These are phyloP conservation scores for Stichodactyla helianthus DNA, from an alignment of 64 coral and sea anemone species.

Conservation along the genomic window DNA sequence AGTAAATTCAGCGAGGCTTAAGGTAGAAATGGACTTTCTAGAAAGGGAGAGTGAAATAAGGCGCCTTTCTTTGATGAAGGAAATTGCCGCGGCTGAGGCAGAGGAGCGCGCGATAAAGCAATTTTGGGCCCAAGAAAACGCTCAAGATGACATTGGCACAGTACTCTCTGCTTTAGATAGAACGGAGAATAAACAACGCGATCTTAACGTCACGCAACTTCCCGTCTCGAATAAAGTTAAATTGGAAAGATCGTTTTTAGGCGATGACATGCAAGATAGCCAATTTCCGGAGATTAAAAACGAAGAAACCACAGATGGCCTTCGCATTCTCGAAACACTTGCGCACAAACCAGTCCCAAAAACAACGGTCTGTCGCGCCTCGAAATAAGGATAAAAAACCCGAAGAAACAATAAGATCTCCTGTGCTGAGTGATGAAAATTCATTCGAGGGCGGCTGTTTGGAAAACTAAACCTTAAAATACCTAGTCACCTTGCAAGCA, in stretches of 20 bases:
- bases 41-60: slow-evolving; percentile 41
- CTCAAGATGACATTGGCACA: not conserved
- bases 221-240: not conserved
- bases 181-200: not conserved
- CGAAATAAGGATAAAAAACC: not conserved
- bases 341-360: not conserved
- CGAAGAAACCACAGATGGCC: not conserved
- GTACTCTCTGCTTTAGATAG: not conserved
- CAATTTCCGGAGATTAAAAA: slow-evolving; percentile 2
- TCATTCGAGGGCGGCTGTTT: not conserved
- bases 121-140: slow-evolving; percentile 17
- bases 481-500: slow-evolving; percentile 39
- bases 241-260: not conserved
- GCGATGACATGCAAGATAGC: not conserved
- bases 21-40: slow-evolving; percentile 33
- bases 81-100: slow-evolving; percentile 49
- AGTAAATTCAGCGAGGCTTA: slow-evolving; percentile 31
- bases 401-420: not conserved
- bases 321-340: not conserved
- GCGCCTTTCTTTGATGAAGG: slow-evolving; percentile 39
- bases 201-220: not conserved
- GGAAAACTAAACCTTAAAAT: slow-evolving; percentile 27
- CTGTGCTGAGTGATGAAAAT: not conserved
- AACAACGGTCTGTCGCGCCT: not conserved
- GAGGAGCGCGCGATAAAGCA: slow-evolving; percentile 45